phyloP scores from a whole-genome alignment of 2,888 invertebrate genomes.

The Himalopsyche tibetana region DNA sequence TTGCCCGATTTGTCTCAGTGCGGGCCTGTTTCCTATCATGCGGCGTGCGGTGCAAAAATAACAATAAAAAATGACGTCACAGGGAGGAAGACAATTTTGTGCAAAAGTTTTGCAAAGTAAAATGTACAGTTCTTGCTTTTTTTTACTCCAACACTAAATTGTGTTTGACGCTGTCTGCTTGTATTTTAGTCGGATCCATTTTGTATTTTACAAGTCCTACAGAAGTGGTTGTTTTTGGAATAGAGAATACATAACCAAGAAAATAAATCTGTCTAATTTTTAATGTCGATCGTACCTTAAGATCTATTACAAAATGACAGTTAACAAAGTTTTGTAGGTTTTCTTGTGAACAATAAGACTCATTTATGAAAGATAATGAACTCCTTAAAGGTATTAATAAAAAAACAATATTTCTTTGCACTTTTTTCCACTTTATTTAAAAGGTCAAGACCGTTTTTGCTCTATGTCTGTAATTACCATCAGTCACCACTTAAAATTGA shows the following conservation, averaged over 20 bases:
- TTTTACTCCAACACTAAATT: conserved; percentile 45
- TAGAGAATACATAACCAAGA: not conserved
- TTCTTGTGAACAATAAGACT: too few relatives aligned
- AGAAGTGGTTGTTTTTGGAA: not conserved
- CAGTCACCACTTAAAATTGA: too few relatives aligned
- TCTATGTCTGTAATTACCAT: too few relatives aligned
- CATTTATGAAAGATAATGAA: too few relatives aligned
- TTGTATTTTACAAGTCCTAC: not conserved
- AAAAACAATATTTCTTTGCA: too few relatives aligned
- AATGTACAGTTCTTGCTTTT: not conserved
- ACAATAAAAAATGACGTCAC: conserved; percentile 47
- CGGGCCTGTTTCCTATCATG: not conserved
- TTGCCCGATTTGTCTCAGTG: not conserved
- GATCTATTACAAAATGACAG: too few relatives aligned
- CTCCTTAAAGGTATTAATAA: too few relatives aligned
- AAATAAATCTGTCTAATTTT: too few relatives aligned
- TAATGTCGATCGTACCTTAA: too few relatives aligned
- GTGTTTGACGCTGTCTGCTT: conserved; percentile 57
- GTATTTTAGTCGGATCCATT: not conserved
- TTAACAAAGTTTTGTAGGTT: too few relatives aligned
- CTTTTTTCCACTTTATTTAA: too few relatives aligned
- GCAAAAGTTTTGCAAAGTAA: conserved; percentile 26
- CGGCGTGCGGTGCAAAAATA: conserved; percentile 3
- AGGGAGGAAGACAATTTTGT: conserved; percentile 43
- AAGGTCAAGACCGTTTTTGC: too few relatives aligned